A percentile compares a stretch with the other conserved stretches of the same genome.
These are phyloP conservation scores for Hemicordylus capensis DNA, from an alignment of 2,113 vertebrate genomes.

Conservation along the genomic window DNA sequence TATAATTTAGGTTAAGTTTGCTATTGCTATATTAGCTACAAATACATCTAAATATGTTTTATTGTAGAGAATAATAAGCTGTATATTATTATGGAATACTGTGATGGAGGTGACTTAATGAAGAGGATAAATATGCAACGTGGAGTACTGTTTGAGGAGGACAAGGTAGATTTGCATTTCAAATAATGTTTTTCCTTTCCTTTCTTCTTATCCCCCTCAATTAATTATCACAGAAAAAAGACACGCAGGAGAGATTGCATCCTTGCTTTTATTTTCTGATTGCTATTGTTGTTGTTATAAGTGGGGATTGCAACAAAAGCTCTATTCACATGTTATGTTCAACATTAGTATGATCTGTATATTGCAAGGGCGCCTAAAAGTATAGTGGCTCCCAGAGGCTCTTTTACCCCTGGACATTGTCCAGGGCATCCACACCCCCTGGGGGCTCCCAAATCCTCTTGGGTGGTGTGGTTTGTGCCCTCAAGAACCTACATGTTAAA, in stretches of 20 bases:
- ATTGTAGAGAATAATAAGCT: constrained; percentile 82
- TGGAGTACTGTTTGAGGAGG: constrained; percentile 85
- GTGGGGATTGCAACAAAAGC: too few relatives aligned
- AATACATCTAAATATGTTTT: constrained; percentile 33
- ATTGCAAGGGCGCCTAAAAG: too few relatives aligned
- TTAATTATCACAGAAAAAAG: not conserved
- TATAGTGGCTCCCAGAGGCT: too few relatives aligned
- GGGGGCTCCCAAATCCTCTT: too few relatives aligned
- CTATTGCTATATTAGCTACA: not conserved
- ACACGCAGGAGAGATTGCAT: not conserved
- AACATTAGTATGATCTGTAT: too few relatives aligned
- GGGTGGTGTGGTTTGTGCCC: too few relatives aligned
- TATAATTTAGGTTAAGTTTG: not conserved
- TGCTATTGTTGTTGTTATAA: too few relatives aligned
- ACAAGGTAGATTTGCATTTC: constrained; percentile 79
- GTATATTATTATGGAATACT: constrained; percentile 94
- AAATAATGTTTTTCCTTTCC: not conserved
- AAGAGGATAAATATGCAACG: constrained; percentile 83
- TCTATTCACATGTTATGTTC: too few relatives aligned
- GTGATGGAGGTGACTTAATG: constrained; percentile 93
- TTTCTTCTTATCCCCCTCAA: too few relatives aligned
- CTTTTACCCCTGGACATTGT: too few relatives aligned
- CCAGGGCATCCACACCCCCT: too few relatives aligned
- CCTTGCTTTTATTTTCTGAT: not conserved
- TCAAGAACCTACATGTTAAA: too few relatives aligned